Base-by-base conservation (phyloP, 1,140 invertebrate species). In the Acromyrmex echinatior region DNA sequence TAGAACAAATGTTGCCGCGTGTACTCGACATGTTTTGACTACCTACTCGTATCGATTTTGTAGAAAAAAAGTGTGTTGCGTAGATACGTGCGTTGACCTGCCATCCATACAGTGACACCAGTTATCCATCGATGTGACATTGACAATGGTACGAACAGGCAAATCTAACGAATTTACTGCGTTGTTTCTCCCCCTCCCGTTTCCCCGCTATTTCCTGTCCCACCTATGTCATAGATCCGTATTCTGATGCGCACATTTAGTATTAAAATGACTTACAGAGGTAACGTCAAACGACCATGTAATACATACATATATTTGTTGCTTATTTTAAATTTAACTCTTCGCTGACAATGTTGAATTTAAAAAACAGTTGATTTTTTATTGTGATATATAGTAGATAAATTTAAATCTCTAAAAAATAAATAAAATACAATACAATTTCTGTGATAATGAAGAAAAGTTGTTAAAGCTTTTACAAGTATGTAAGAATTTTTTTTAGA, bases 131-230 rank as follows among this genome's bases (percentile, higher is more conserved):
- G 35, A 86, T 88, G 79, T 78, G 86, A 86, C 89, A 91, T 91
- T 91, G 89, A 90, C 89, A 88, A 90, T 91, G 89, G 81, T 49
- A 60, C 63, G 58, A 86, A 79, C 82, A 76, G 88, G 86, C 53
- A 90, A 60, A 45, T 76, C 73, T 80, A 87, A 87, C 68, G 53
- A 56, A 78, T 58, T n/a, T 58, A 51, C 18, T n/a, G 45, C 35
- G 12, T 76, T 58, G 66, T 16, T 60, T 68, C 7, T 12, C n/a
- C 39, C 14, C 12, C n/a, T 1, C 21, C 45, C 12, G 0, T 25
- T 49, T 25, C 21, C 45, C 74, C 45, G 62, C 86, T 49, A 87
- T 79, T 90, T 91, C 89, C 89, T 60, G 89, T 39, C 76, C 21
- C 81, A 31, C 89, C 88, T 86, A 66, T 78, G 63, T 77, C 25